Base-by-base conservation (phyloP, 2,888 invertebrate species). In the Yponomeuta sedellus region DNA sequence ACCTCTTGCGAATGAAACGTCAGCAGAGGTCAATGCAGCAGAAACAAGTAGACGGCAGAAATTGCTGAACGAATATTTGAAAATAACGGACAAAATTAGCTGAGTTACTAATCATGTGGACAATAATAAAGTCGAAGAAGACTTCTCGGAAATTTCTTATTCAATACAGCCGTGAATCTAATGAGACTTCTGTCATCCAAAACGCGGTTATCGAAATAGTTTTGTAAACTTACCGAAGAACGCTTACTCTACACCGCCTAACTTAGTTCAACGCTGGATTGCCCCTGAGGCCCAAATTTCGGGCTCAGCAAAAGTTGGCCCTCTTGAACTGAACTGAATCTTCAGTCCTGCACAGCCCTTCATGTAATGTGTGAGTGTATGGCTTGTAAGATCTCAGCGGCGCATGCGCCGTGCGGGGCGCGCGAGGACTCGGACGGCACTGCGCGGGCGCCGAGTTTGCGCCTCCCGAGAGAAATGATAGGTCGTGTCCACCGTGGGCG, bases 391-490 rank as follows among this genome's bases (percentile, higher is more conserved):
- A 52, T 6, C 16, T 52, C 44, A 4, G 44, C 44, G 71, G 71
- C 80, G 70, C 69, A 71, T 71, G 72, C 44, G 74, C 78, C 87
- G 88, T 82, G 83, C 83, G 83, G 81, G 82, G 76, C 81, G 82
- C 86, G 81, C 83, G 84, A 84, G 79, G 81, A 79, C 82, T 78
- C 71, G 79, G 70, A 78, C 78, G 78, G 77, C 81, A 89, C 90
- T 90, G 81, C 78, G 80, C 81, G 69, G 71, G 75, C 76, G 73
- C 73, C 69, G 69, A 71, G 66, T 69, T 75, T 72, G 72, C 80
- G 75, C 20, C 61, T 20, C 73, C 75, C 61, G 61, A 78, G 77
- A 80, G 79, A 80, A 78, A 85, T 88, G 88, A 88, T 88, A 52
- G 86, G 86, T 88, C 85, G 82, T 78, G 77, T 73, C 71, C 77